Base-by-base conservation (phyloP, 2,797 vertebrate species). In the Acanthornis magna region DNA sequence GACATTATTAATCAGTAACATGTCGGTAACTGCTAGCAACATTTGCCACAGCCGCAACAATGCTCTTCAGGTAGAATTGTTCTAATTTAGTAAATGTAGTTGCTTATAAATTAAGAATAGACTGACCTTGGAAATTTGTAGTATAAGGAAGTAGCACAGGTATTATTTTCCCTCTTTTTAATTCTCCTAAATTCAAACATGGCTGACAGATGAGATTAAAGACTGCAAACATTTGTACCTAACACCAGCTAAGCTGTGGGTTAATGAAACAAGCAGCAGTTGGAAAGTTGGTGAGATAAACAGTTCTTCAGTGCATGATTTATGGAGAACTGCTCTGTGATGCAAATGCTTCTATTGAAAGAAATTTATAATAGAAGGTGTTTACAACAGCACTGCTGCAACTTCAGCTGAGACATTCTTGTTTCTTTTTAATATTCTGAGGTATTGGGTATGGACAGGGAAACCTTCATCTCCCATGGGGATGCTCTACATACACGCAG, bases 281-380 rank as follows among this genome's bases (percentile, higher is more conserved):
- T 84, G 85, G 73, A 82, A 91, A 86, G 70, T 86, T 82, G 66
- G 77, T 76, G 85, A 93, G 70, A 62, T 75, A 76, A 92, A 95
- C 70, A 66, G 62, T 83, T 91, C 83, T 73, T 76, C 73, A 38
- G 55, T 42, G 26, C 43, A 6, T 71, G 70, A 63, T 85, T 75
- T 79, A 77, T 78, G 76, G 83, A 93, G 85, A 90, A 17, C 83
- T 66, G 85, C 47, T 88, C 67, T 67, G 62, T 57, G 53, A 67
- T 94, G 85, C 55, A 86, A 70, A 60, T 78, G 58, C 85, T 93
- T 83, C 79, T 73, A 3, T 15, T 91, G 89, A 60, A 88, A 81
- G 47, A 88, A 65, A 72, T 74, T 50, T n/a, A 47, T 61, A 71
- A 47, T 68, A 80, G 80, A 82, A 85, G 57, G 27, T 74, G 34